Evolutionary conservation across 2,113 vertebrate genomes (phyloP).

Genomic region (Epinephelus fuscoguttatus): DNA sequence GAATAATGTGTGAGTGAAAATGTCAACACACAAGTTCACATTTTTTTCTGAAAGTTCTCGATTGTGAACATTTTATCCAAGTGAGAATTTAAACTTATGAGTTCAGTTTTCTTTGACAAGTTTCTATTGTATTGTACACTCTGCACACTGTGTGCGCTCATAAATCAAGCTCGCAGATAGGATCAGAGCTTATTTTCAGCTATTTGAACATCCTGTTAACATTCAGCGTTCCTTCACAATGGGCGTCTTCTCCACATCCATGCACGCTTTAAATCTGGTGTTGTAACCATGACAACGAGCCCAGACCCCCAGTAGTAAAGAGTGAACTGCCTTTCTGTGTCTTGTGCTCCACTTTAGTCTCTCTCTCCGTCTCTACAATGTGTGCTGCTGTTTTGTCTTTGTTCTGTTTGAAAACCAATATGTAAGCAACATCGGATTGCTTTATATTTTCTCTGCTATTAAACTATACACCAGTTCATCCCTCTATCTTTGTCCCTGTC

Average conservation of each 20-base stretch:
- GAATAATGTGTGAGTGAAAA: too few relatives aligned
- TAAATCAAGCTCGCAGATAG: background rate
- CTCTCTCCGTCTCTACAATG: conserved; percentile 3
- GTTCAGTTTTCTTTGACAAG: too few relatives aligned
- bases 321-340: conserved; percentile 1
- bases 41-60: too few relatives aligned
- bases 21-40: too few relatives aligned
- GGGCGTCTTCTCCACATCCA: conserved; percentile 37
- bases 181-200: conserved; percentile 12
- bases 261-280: conserved; percentile 56
- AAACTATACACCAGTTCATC: background rate
- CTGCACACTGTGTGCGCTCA: background rate
- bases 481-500: background rate
- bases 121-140: too few relatives aligned
- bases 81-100: too few relatives aligned
- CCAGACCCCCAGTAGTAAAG: conserved; percentile 32
- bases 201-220: background rate
- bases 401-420: background rate
- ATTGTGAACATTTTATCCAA: too few relatives aligned
- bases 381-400: conserved; percentile 1
- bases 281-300: conserved; percentile 81
- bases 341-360: conserved; percentile 39
- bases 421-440: background rate
- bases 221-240: conserved; percentile 3
- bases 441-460: background rate